Evolutionary conservation across 2,113 vertebrate genomes (phyloP), one percentile per base, ranked within the genome.

Genomic region (Neogale vison): DNA sequence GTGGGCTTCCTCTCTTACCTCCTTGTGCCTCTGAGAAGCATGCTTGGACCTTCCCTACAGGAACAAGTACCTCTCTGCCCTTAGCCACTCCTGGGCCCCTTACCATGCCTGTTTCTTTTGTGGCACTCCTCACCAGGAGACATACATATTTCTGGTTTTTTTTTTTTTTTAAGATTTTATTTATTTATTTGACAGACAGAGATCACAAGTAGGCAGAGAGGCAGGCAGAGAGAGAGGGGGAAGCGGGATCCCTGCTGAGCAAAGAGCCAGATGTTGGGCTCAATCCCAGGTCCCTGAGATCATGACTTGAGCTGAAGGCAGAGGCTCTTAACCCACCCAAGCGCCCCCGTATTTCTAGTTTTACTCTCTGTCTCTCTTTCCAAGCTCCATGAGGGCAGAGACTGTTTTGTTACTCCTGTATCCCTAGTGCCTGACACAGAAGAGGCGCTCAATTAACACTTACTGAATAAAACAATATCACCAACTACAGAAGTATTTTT

Each of bases 1-100:
- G 21, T 7, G 36, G 36, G 61, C 47, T 67, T 34, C 7, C 36
- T 67, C n/a, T 14, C 52, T 94, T 26, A 36, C 59, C 45, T 45
- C 18, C 17, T 63, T 11, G 1, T 7, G 0, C 63, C n/a, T 82
- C 34, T 1, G 20, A 57, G 50, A 55, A 77, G 45, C 55, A 29
- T 31, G 34, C 39, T 23, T 0, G 0, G 29, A 14, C 47, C 24
- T 84, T 61, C 42, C 4, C 69, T 21, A 5, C 1, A 34, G 9
- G 36, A n/a, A 18, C 36, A 0, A 42, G 23, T 26, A 18, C 10
- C 20, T 63, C 15, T 42, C 20, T 10, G 12, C 17, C 6, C 79
- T 34, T 42, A 0, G 47, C 18, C 39, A 20, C 36, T 23, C 47
- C 55, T 74, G 3, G 17, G 12, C 52, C 6, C 26, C 52, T 39